Base-by-base conservation (phyloP, 2,113 vertebrate genomes). In the Motacilla tschutschensis region DNA sequence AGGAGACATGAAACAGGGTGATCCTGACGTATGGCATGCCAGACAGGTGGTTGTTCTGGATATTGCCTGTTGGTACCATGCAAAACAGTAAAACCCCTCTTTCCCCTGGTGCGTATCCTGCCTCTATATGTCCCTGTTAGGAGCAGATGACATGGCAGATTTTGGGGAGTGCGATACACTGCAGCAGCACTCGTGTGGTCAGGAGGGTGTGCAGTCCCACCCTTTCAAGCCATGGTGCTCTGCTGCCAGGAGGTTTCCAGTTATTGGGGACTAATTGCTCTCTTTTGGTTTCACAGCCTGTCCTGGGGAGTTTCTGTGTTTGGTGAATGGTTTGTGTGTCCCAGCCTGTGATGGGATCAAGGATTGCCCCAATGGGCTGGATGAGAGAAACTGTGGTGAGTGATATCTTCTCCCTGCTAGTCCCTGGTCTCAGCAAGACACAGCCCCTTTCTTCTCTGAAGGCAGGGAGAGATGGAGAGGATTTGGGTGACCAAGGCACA, bases 361-460 rank as follows among this genome's bases (percentile, higher is more conserved):
- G 70, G 98, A 99, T 79, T 99, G 99, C 67, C 97, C 98, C 88
- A 98, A 98, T 3, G 98, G 97, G 47, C 95, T 98, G 51, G 98
- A 99, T 46, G 98, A 99, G 95, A 98, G 98, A 80, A 99, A 99
- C 43, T 99, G 99, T 6, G 98, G 99, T 99, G 94, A 96, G 96
- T 83, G 18, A 51, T 58, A 63, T 9, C 40, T 76, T 79, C 21
- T 46, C 24, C 38, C 8, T 0, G 0, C 11, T 24, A 3, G 14
- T 53, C 19, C 18, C 10, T 40, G 44, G 28, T 41, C 43, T 64
- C 51, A 88, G 26, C 22, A 58, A 59, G 25, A 54, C n/a, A 76
- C 25, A 66, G 41, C 2, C 22, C 33, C 31, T 79, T 51, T 18
- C 14, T 69, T 17, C 24, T 54, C 14, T 8, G 28, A 69, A 62